Conservation (phyloP, 1,140 invertebrate genomes). For the Probaryconus sp. region DNA sequence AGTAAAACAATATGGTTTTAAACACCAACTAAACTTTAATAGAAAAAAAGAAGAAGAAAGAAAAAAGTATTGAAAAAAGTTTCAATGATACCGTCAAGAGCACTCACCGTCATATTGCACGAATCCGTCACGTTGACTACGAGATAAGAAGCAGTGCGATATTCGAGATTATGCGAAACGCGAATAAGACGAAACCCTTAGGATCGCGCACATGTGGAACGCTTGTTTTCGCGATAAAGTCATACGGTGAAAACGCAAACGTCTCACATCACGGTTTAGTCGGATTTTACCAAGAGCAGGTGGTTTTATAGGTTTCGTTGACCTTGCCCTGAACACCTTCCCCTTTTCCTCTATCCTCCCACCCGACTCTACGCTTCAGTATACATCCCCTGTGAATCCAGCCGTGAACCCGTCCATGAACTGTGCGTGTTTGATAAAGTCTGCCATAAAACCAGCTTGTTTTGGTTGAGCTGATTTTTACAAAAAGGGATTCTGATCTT, state of each 20-base stretch:
- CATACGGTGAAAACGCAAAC: conserved; percentile 48
- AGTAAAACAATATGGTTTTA: no score
- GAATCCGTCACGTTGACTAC: conserved; percentile 20
- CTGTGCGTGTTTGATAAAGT: conserved; percentile 58
- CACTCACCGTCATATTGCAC: conserved; percentile 43
- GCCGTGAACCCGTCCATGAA: conserved; percentile 64
- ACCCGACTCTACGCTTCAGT: conserved; percentile 53
- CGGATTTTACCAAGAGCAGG: conserved; percentile 54
- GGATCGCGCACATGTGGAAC: conserved; percentile 45
- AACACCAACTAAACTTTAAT: no score
- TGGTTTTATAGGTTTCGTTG: conserved; percentile 59
- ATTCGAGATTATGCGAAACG: conserved; percentile 28
- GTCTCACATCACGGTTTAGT: conserved; percentile 54
- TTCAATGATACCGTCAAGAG: conserved; percentile 13
- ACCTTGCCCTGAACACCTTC: conserved; percentile 59
- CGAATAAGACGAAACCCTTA: conserved; percentile 16
- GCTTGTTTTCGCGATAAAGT: conserved; percentile 47
- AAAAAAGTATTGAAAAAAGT: no score
- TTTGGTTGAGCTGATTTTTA: conserved; percentile 43
- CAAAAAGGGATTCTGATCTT: no score
- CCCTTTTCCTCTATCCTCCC: conserved; percentile 57
- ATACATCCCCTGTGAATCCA: conserved; percentile 62
- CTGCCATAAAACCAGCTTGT: conserved; percentile 42
- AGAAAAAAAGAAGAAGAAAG: no score
- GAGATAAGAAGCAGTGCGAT: conserved; percentile 19